Percentiles rank a stretch among this genome's conserved stretches.
These are phyloP conservation scores for Romanomermis culicivorax DNA, from an alignment of 2,888 invertebrate genomes.

Conservation along the genomic window DNA sequence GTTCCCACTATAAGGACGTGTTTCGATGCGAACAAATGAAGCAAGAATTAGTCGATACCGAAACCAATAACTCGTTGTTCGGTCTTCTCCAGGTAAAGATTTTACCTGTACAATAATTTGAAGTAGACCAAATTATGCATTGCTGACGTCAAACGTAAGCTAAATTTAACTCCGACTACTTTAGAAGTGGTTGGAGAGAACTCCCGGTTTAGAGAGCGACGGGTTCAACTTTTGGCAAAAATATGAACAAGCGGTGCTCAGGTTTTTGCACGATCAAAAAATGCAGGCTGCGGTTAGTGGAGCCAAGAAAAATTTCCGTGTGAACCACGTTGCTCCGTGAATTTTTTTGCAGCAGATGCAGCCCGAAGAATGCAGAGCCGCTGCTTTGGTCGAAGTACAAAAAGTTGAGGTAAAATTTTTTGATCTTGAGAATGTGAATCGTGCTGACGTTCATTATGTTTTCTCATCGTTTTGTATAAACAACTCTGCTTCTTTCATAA, in stretches of 20 bases:
- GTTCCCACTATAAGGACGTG: conserved; percentile 46
- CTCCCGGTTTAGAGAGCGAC: conserved; percentile 56
- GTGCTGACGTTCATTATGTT: no score
- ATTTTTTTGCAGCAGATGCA: no score
- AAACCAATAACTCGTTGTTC: conserved; percentile 60
- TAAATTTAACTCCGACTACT: conserved; percentile 6
- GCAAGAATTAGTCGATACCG: conserved; percentile 43
- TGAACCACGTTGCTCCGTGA: no score
- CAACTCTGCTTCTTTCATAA: no score
- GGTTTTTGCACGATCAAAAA: conserved; percentile 40
- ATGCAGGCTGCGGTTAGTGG: conserved; percentile 24
- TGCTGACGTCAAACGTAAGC: no score
- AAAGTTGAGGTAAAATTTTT: no score
- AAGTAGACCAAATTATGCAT: no score
- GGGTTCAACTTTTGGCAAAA: conserved; percentile 88
- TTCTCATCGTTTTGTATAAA: no score
- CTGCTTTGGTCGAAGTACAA: no score
- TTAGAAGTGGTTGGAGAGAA: conserved; percentile 64
- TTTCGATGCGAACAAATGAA: conserved; percentile 47
- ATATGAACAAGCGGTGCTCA: conserved; percentile 42
- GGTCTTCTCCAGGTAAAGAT: conserved; percentile 55
- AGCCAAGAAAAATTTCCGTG: neutral
- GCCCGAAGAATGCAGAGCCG: no score
- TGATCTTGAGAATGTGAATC: no score
- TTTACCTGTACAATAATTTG: no score